Conservation (phyloP, 2,797 vertebrate species). For the Dallia pectoralis region DNA sequence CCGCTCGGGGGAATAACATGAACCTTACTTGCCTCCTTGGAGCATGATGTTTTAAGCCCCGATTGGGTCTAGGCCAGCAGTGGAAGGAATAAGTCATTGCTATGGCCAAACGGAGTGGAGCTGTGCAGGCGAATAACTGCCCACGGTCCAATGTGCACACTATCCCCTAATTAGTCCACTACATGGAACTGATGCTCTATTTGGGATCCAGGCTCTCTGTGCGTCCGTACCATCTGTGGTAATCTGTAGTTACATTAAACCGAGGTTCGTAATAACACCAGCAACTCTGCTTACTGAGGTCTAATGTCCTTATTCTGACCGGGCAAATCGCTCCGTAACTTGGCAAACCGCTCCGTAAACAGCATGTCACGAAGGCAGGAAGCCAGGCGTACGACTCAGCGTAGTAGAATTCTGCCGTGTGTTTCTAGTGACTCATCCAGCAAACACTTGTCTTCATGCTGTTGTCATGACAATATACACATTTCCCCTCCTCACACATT, state of each 20-base stretch:
- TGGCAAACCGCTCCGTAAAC: conserved; percentile 48
- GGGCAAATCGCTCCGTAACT: conserved; percentile 65
- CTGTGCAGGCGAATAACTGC: conserved; percentile 10
- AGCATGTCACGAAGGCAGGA: conserved; percentile 39
- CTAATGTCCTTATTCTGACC: conserved; percentile 54
- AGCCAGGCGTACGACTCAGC: conserved; percentile 13
- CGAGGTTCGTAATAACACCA: too few species aligned
- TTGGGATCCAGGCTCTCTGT: too few species aligned
- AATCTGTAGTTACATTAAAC: too few species aligned
- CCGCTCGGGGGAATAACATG: neutral
- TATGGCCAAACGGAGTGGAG: conserved; percentile 6
- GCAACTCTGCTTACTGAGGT: neutral
- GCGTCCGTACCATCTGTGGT: too few species aligned
- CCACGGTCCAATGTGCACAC: neutral
- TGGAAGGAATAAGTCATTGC: conserved; percentile 64
- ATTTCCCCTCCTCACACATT: conserved; percentile 28
- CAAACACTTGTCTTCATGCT: conserved; percentile 34
- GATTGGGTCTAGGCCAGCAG: conserved; percentile 28
- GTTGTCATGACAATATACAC: conserved; percentile 42
- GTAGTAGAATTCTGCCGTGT: conserved; percentile 41
- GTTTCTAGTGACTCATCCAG: conserved; percentile 56
- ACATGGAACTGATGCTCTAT: too few species aligned
- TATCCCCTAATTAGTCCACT: too few species aligned
- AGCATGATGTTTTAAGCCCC: conserved; percentile 43
- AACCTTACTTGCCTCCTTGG: neutral